phyloP scores from a whole-genome alignment of 2,113 vertebrate genomes.

The Glaucidium brasilianum region DNA sequence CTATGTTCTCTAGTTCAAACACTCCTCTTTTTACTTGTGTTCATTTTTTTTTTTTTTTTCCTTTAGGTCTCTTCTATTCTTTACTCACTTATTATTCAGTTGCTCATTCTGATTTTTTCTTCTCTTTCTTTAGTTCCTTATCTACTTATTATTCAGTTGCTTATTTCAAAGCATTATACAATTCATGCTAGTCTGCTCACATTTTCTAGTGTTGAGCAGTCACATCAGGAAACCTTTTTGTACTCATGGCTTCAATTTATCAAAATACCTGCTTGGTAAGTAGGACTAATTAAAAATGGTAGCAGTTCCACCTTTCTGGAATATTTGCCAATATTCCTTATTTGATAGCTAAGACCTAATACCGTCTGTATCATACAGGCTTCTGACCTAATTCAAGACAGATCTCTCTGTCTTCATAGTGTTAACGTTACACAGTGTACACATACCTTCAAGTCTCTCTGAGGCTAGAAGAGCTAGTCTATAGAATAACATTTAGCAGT shows the following conservation, averaged over 20 bases:
- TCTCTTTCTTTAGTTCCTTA: not conserved
- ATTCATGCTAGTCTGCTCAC: not conserved
- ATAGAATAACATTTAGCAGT: not conserved
- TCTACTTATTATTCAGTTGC: not conserved
- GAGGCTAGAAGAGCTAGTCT: not conserved
- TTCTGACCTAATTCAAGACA: not conserved
- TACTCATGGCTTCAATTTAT: not conserved
- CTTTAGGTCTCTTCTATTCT: not conserved
- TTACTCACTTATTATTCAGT: not conserved
- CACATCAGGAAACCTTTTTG: not conserved
- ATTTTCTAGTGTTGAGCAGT: not conserved
- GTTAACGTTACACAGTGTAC: not conserved
- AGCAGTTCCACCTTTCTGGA: not conserved
- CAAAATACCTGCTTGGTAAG: not conserved
- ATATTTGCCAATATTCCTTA: not conserved
- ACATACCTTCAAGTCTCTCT: not conserved
- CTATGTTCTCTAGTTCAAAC: not conserved
- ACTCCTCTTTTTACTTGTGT: not conserved
- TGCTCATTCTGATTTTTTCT: not conserved
- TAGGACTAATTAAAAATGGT: not conserved
- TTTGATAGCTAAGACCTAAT: not conserved
- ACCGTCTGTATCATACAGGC: not conserved
- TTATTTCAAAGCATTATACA: constrained; percentile 13
- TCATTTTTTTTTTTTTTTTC: not conserved
- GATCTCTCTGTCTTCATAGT: not conserved